phyloP scores from a whole-genome alignment of 2,888 invertebrate genomes.

The Diogma glabrata region DNA sequence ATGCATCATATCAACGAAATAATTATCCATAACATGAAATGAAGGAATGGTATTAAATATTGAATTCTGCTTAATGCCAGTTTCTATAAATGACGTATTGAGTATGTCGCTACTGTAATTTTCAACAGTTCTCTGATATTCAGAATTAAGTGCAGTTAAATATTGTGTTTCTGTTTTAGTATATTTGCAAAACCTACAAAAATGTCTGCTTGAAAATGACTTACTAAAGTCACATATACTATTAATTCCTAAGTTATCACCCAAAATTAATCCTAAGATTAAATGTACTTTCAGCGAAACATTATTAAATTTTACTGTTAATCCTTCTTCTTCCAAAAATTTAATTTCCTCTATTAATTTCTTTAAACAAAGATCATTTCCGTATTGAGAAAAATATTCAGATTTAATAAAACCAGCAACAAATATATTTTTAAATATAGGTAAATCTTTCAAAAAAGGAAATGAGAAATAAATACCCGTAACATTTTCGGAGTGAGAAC shows the following conservation, averaged over 20 bases:
- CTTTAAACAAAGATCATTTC: not conserved
- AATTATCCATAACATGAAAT: too few relatives aligned
- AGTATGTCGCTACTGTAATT: slow-evolving; percentile 16
- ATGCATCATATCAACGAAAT: slow-evolving; percentile 23
- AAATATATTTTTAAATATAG: not conserved
- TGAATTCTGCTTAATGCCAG: too few relatives aligned
- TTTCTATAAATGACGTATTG: slow-evolving; percentile 16
- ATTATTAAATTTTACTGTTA: not conserved
- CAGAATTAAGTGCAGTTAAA: too few relatives aligned
- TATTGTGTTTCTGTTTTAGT: too few relatives aligned
- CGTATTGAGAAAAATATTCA: not conserved
- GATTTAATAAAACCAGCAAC: slow-evolving; percentile 1
- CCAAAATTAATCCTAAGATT: slow-evolving; percentile 1
- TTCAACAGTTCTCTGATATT: slow-evolving; percentile 15
- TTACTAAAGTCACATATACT: too few relatives aligned
- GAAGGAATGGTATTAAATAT: too few relatives aligned
- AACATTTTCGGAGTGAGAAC: slow-evolving; percentile 18
- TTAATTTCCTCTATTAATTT: not conserved
- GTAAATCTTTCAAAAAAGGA: not conserved
- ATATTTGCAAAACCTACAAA: too few relatives aligned
- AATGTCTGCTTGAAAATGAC: too few relatives aligned
- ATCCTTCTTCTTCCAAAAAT: not conserved
- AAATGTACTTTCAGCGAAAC: not conserved
- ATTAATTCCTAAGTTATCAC: not conserved
- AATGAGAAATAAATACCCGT: slow-evolving; percentile 16